Percentiles rank a stretch among this genome's conserved stretches.
These are phyloP conservation scores for Lapara coniferarum DNA, from an alignment of 2,888 invertebrate genomes.

Conservation along the genomic window DNA sequence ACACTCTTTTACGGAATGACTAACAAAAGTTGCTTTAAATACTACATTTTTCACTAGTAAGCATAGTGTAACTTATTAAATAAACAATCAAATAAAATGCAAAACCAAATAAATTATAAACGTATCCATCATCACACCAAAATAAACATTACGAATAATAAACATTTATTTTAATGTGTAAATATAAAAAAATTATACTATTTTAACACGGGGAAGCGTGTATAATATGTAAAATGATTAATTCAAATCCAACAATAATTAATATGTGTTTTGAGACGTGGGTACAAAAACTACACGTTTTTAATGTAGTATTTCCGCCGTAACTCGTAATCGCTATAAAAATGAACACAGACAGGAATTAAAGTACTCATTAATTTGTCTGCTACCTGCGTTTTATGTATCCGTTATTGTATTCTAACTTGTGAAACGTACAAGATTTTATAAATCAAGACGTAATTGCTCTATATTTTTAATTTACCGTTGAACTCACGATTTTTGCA, in stretches of 20 bases:
- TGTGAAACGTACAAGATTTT: not conserved
- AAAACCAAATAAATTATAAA: too few species aligned
- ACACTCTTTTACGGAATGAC: too few species aligned
- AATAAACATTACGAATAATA: too few species aligned
- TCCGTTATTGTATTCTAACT: constrained; percentile 6
- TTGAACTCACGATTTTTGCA: not conserved
- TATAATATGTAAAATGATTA: too few species aligned
- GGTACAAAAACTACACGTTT: constrained; percentile 5
- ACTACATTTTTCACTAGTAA: too few species aligned
- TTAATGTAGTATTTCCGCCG: constrained; percentile 3
- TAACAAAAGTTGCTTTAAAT: too few species aligned
- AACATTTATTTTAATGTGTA: too few species aligned
- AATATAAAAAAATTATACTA: too few species aligned
- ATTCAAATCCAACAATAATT: not conserved
- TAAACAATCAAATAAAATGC: too few species aligned
- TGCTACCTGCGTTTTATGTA: constrained; percentile 14
- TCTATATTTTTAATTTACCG: not conserved
- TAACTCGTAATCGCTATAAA: constrained; percentile 2
- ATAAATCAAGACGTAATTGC: not conserved
- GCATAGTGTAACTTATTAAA: too few species aligned
- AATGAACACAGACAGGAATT: not conserved
- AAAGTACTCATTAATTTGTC: constrained; percentile 10
- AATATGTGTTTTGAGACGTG: not conserved
- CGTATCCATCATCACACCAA: too few species aligned
- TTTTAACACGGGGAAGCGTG: too few species aligned